These are phyloP conservation scores for Pan troglodytes DNA, from an alignment of 2,113 vertebrate species.

Conservation along the genomic window NHGRI_mPanTro3-v2.1_pri NC_072419.2:26912501-26913000, in stretches of 20 bases:
- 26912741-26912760: not conserved
- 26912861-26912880: not conserved
- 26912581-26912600: no score
- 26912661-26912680: not conserved
- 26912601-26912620: not conserved
- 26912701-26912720: not conserved
- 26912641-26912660: not conserved
- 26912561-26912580: not conserved
- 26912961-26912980: not conserved
- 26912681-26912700: not conserved
- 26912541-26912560: not conserved
- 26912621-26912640: not conserved
- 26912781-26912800: not conserved
- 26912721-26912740: not conserved
- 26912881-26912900: not conserved
- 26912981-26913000: not conserved
- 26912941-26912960: not conserved
- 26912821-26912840: not conserved
- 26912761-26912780: not conserved
- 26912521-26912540: not conserved
- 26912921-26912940: not conserved
- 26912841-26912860: not conserved
- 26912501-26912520: no score
- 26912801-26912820: not conserved
- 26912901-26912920: not conserved